These are phyloP conservation scores for Florisuga fusca DNA, from an alignment of 2,797 vertebrate species.

Conservation along the genomic window DNA sequence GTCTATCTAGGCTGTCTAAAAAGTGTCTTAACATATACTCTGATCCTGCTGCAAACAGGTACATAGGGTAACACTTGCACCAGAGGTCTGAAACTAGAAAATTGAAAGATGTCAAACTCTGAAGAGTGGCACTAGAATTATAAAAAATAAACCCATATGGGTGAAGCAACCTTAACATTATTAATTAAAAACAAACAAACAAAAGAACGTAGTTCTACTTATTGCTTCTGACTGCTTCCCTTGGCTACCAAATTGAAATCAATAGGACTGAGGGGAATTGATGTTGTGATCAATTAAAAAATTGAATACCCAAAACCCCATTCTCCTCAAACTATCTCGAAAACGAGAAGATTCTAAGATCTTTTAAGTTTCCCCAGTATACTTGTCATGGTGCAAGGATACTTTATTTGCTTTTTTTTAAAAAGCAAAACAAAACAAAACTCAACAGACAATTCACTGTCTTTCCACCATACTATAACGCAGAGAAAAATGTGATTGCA, in stretches of 20 bases:
- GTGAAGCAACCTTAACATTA: not conserved
- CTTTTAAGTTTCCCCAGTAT: not conserved
- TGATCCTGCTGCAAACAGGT: not conserved
- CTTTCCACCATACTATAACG: not conserved
- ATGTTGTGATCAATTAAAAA: conserved; percentile 25
- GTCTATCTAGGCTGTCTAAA: not conserved
- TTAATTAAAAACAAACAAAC: not conserved
- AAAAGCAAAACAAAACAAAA: not conserved
- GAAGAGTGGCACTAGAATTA: conserved; percentile 11
- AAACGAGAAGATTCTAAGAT: not conserved
- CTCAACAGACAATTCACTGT: not conserved
- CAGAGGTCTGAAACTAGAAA: not conserved
- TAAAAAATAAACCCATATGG: not conserved
- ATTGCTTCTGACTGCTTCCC: not conserved
- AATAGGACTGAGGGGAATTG: not conserved
- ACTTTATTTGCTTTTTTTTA: not conserved
- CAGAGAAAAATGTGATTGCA: not conserved
- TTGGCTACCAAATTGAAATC: conserved; percentile 25
- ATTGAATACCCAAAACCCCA: not conserved
- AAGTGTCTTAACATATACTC: not conserved
- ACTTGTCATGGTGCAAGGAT: not conserved
- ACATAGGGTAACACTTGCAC: not conserved
- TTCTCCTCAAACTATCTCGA: not conserved
- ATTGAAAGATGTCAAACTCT: not conserved
- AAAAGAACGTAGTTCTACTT: not conserved